These are phyloP conservation scores for Nipponia nippon DNA, from an alignment of 2,113 vertebrate genomes.

Conservation along the genomic window DNA sequence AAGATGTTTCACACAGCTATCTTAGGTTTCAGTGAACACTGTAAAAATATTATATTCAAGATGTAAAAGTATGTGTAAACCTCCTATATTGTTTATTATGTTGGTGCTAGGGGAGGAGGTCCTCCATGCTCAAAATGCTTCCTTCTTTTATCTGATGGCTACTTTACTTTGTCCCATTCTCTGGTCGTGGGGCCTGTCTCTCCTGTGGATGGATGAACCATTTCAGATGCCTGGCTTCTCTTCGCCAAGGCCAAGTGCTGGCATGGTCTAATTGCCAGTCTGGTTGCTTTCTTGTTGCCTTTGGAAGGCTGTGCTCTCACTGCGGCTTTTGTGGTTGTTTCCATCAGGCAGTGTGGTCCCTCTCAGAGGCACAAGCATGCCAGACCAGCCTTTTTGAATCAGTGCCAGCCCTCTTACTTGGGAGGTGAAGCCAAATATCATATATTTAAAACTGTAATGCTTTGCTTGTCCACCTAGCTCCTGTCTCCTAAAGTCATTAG, in stretches of 20 bases:
- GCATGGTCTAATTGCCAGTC: slow-evolving; percentile 63
- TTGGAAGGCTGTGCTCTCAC: slow-evolving; percentile 74
- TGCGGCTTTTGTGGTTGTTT: slow-evolving; percentile 81
- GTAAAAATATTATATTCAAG: slow-evolving; percentile 32
- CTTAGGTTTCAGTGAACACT: neutral
- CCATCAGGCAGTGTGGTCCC: slow-evolving; percentile 83
- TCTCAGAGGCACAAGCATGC: slow-evolving; percentile 72
- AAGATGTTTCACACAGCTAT: neutral
- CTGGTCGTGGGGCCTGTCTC: neutral
- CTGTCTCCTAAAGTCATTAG: slow-evolving; percentile 81
- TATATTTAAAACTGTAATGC: slow-evolving; percentile 78
- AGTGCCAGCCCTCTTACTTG: slow-evolving; percentile 77
- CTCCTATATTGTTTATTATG: neutral
- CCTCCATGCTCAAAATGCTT: neutral
- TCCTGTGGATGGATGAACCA: neutral
- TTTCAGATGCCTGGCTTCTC: slow-evolving; percentile 11
- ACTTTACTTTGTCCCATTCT: neutral
- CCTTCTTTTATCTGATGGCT: neutral
- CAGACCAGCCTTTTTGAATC: slow-evolving; percentile 79
- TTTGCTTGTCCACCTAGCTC: slow-evolving; percentile 79
- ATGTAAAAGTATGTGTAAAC: neutral
- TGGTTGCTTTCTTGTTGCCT: slow-evolving; percentile 75
- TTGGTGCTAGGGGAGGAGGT: neutral
- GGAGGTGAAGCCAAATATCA: slow-evolving; percentile 78
- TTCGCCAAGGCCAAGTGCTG: slow-evolving; percentile 30